A percentile compares a stretch with the other conserved stretches of the same genome.
Conservation (phyloP, 1,140 invertebrate genomes). For the Helicoverpa zea region DNA sequence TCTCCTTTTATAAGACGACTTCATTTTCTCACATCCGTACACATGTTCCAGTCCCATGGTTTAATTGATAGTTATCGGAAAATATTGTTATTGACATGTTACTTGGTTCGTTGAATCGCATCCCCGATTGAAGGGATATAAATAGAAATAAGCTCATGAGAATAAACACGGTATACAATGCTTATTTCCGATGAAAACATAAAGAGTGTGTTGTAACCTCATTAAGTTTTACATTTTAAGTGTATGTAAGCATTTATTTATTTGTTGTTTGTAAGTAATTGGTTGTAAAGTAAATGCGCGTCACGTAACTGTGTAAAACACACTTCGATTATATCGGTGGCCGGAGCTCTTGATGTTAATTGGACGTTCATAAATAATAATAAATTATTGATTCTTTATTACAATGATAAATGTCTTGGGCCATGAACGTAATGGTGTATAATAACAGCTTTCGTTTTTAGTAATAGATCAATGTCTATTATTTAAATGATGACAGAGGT, state of each 20-base stretch:
- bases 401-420: not conserved
- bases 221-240: not conserved
- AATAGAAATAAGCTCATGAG: constrained; percentile 22
- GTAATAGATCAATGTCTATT: not conserved
- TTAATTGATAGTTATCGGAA: constrained; percentile 8
- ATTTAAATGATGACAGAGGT: not conserved
- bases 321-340: not conserved
- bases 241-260: not conserved
- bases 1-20: not conserved
- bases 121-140: constrained; percentile 18
- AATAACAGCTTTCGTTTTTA: not conserved
- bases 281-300: not conserved
- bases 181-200: not conserved
- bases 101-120: constrained; percentile 10
- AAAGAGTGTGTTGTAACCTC: not conserved
- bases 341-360: not conserved
- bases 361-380: constrained; percentile 1
- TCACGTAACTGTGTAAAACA: not conserved
- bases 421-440: not conserved
- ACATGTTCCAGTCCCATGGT: not conserved
- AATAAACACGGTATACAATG: not conserved
- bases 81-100: constrained; percentile 14
- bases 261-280: constrained; percentile 6
- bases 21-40: not conserved
- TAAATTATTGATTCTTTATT: not conserved